These are phyloP conservation scores for Donacobius atricapilla DNA, from an alignment of 2,113 vertebrate species.

Conservation along the genomic window DNA sequence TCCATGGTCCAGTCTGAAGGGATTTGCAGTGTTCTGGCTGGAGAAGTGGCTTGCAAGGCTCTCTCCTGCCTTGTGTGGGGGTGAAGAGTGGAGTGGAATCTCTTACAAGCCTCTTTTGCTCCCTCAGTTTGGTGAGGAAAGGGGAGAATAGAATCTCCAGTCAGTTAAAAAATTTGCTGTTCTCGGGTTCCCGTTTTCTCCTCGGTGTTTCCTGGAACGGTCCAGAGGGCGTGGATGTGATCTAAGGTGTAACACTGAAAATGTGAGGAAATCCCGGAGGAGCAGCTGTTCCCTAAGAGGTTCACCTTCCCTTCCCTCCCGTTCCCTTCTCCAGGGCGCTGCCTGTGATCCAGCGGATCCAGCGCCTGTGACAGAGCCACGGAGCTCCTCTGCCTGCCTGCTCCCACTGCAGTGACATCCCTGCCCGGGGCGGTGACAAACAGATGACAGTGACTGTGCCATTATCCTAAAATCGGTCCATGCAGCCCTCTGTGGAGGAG, in stretches of 20 bases:
- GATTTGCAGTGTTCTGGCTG: background rate
- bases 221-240: background rate
- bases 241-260: background rate
- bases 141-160: background rate
- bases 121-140: background rate
- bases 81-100: background rate
- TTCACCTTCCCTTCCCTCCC: background rate
- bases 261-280: background rate
- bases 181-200: background rate
- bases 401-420: background rate
- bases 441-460: background rate
- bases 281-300: background rate
- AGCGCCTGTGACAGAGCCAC: background rate
- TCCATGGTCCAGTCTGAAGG: background rate
- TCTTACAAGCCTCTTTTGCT: background rate
- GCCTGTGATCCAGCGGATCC: background rate
- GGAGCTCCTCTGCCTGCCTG: background rate
- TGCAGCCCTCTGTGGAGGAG: background rate
- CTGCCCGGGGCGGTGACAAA: background rate
- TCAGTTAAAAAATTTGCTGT: background rate
- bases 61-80: background rate
- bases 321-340: rapidly evolving
- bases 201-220: background rate
- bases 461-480: background rate
- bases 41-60: background rate